Evolutionary conservation across 2,113 vertebrate species (phyloP).

Genomic region (Gallinago jamesoni): DNA sequence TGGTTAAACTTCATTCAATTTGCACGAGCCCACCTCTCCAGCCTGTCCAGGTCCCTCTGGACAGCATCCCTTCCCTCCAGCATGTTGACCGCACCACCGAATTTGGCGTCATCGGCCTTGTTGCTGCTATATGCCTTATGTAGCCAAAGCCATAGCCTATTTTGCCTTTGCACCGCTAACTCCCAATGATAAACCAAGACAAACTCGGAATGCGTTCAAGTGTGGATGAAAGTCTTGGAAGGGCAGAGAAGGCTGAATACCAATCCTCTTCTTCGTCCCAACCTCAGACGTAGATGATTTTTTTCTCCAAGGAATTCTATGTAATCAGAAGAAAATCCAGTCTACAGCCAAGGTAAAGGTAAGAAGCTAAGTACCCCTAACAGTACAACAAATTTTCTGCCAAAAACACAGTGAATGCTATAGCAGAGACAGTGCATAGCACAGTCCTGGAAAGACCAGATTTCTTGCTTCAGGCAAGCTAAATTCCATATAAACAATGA

Average conservation of each 20-base stretch:
- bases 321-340: neutral
- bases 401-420: neutral
- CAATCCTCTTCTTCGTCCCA: neutral
- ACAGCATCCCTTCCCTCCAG: no score
- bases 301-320: neutral
- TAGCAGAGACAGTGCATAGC: neutral
- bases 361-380: neutral
- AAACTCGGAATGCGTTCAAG: neutral
- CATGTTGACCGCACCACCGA: no score
- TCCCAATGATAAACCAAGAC: neutral
- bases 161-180: neutral
- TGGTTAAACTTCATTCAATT: no score
- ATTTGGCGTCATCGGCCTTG: neutral
- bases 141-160: neutral
- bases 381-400: accelerated
- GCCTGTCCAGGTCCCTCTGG: no score
- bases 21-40: no score
- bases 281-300: neutral
- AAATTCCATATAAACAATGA: neutral
- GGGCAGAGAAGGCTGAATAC: neutral
- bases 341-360: neutral
- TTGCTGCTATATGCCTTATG: neutral
- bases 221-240: neutral
- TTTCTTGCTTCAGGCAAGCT: neutral
- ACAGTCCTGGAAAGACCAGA: neutral